Percentiles rank a stretch among this genome's conserved stretches.
Evolutionary conservation across 2,888 invertebrate genomes (phyloP).

Genomic region (Cephus runcator): DNA sequence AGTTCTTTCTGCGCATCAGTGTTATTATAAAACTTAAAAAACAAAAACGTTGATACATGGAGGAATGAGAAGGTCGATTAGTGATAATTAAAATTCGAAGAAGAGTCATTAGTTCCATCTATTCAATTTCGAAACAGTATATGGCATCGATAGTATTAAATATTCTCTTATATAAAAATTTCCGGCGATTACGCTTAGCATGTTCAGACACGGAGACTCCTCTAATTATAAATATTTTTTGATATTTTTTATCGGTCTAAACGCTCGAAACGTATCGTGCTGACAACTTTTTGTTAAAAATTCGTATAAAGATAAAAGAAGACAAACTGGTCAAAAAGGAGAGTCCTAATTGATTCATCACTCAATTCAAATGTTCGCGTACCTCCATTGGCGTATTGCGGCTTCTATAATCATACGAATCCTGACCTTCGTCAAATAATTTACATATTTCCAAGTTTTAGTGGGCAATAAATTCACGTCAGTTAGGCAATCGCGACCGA

Average conservation of each 20-base stretch:
- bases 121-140: neutral
- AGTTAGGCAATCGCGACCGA: constrained; percentile 52
- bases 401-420: constrained; percentile 37
- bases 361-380: constrained; percentile 20
- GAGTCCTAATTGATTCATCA: constrained; percentile 25
- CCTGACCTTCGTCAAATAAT: constrained; percentile 60
- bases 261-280: neutral
- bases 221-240: neutral
- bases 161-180: neutral
- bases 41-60: neutral
- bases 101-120: neutral
- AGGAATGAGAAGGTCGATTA: neutral
- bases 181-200: neutral
- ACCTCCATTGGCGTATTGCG: neutral
- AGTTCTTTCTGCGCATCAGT: neutral
- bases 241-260: neutral
- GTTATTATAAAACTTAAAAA: neutral
- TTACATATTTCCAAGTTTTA: constrained; percentile 60
- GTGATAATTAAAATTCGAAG: neutral
- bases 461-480: constrained; percentile 58
- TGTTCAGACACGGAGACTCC: neutral
- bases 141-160: no score
- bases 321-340: neutral
- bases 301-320: neutral
- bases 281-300: neutral